Evolutionary conservation across 2,113 vertebrate species (phyloP), one percentile per base, ranked within the genome.

Genomic region (Haliaeetus leucogaster): DNA sequence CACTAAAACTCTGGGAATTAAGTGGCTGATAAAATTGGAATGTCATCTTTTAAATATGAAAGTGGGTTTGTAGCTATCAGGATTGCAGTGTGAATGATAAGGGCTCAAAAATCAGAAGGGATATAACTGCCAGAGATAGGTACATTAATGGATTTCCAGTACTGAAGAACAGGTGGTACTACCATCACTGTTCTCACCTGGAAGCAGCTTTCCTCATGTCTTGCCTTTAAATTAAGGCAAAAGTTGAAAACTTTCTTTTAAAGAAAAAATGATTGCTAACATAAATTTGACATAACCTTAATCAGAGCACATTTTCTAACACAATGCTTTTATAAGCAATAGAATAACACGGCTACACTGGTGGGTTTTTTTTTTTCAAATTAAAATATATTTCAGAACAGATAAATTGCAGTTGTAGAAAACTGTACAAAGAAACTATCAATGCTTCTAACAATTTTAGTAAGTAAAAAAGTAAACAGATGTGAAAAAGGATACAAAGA

Each of bases 391-490:
- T 84, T 97, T 96, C 90, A 52, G 50, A 96, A 92, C 59, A 83
- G 40, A 77, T 30, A 95, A 82, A 74, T 15, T 47, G 52, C 42
- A 95, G 84, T 55, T 27, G 8, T 66, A 95, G 65, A 92, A 97
- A 97, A 94, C 42, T 87, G 74, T 90, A 96, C 91, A 97, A 74
- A 23, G 32, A 90, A 95, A 43, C 10, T 79, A 36, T 42, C 26
- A 52, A 93, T 8, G 47, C 21, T 80, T 95, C 43, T 55, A 80
- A 55, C 13, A 43, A 66, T 88, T 79, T 78, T 32, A 93, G 22
- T 77, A 93, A 68, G 77, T 94, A 92, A 50, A 86, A 63, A 66
- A 78, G 30, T 43, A 80, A 56, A 82, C n/a, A 84, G 73, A 73
- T 16, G 34, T 92, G 72, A 78, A 90, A 79, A 48, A 56, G 25